Evolutionary conservation across 2,888 invertebrate genomes (phyloP), one percentile per base, ranked within the genome.

Genomic region (Cerastoderma edule): DNA sequence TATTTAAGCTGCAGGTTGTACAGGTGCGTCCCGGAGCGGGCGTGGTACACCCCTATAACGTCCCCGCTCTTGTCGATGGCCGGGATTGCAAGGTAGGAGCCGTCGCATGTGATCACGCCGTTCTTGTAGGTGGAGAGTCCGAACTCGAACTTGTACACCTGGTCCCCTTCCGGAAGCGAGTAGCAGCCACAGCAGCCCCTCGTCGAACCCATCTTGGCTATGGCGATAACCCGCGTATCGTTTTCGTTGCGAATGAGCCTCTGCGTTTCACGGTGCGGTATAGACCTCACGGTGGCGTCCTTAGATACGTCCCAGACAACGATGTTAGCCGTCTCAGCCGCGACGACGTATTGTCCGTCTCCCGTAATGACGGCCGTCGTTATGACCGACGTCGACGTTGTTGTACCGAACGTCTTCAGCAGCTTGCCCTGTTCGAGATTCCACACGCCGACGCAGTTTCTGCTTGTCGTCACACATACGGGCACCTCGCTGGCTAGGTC

Each of bases 371-470:
- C 95, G 0, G 98, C 98, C 83, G 98, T 97, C 0, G 98, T 98
- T 0, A 99, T 97, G 84, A 98, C 98, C 8, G 98, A 98, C 0
- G 98, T 98, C 2, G 98, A 94, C 0, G 97, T 97, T 83, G 97
- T 97, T 86, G 98, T 98, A 0, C 98, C 97, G 39, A 98, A 93
- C 90, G 97, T 97, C 0, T 96, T 95, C 75, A 96, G 93, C n/a
- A 98, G 94, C 85, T 95, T 95, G 0, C 98, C 98, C 0, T 96
- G 95, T 83, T 96, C 95, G 30, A 98, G 95, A 92, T 98, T 96
- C 98, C 99, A 99, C 1, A 99, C 95, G 0, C 98, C 99, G 80
- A 99, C 97, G 90, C 97, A 98, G 87, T 97, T 97, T 76, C 99
- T 94, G 0, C 99, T 99, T 0, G 97, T 97, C 0, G 98, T 98